These are phyloP conservation scores for Scomber japonicus DNA, from an alignment of 2,113 vertebrate genomes.

Conservation along the genomic window DNA sequence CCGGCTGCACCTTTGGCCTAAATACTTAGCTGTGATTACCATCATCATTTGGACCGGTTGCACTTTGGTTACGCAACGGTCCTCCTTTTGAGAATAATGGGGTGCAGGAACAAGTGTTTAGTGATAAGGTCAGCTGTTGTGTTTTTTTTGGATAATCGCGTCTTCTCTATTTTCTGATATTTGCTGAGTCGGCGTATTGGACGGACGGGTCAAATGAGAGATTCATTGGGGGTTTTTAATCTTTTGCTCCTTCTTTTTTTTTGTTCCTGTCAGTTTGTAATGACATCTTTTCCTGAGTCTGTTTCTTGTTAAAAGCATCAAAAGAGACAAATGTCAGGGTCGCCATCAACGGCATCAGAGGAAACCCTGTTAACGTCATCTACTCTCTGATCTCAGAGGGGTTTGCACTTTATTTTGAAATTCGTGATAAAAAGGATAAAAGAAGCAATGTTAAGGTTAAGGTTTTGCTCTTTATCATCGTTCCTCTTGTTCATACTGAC, in stretches of 20 bases:
- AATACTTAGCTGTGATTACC: slow-evolving; percentile 69
- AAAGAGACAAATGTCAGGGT: slow-evolving; percentile 5
- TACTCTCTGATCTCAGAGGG: background rate
- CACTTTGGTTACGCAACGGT: slow-evolving; percentile 62
- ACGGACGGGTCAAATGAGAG: too few species aligned
- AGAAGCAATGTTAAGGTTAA: too few species aligned
- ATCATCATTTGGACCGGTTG: slow-evolving; percentile 45
- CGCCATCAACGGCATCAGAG: background rate
- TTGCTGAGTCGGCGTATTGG: background rate
- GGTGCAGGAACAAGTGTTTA: background rate
- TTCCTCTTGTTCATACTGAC: too few species aligned
- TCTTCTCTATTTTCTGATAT: slow-evolving; percentile 1
- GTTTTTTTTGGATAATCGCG: slow-evolving; percentile 16
- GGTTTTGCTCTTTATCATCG: too few species aligned
- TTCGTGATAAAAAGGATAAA: background rate
- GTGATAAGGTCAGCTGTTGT: slow-evolving; percentile 38
- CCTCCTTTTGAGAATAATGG: slow-evolving; percentile 52
- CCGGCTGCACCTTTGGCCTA: slow-evolving; percentile 74
- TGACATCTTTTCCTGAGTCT: background rate
- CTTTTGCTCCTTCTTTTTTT: background rate
- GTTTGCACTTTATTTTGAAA: background rate
- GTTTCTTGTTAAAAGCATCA: background rate
- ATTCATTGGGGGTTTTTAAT: background rate
- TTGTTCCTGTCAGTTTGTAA: too few species aligned
- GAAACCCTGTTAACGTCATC: slow-evolving; percentile 32